A percentile compares a stretch with the other conserved stretches of the same genome.
Conservation (phyloP, 2,888 invertebrate genomes). For the Neelides folsomi region DNA sequence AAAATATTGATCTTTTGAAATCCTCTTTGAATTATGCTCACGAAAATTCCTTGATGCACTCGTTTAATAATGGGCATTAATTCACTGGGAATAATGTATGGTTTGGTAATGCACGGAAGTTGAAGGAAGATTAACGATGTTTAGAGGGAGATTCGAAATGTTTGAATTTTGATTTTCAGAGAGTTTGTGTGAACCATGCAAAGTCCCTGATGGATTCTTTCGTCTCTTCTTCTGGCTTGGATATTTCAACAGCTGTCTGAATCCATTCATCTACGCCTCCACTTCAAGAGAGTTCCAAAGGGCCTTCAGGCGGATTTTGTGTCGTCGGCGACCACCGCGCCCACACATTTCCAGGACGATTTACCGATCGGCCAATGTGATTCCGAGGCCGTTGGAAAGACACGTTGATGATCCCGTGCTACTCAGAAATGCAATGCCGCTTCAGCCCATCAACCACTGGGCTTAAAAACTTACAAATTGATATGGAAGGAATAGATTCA, state of each 20-base stretch:
- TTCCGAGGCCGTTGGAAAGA: slow-evolving; percentile 21
- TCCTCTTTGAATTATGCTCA: too few species aligned
- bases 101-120: too few species aligned
- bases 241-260: slow-evolving; percentile 53
- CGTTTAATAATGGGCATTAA: too few species aligned
- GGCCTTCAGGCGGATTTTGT: slow-evolving; percentile 42
- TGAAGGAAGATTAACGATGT: too few species aligned
- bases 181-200: slow-evolving; percentile 42
- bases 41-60: too few species aligned
- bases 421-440: slow-evolving; percentile 17
- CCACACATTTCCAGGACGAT: slow-evolving; percentile 31
- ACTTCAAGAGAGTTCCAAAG: slow-evolving; percentile 43
- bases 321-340: slow-evolving; percentile 34
- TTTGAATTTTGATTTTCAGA: slow-evolving; percentile 36
- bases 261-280: slow-evolving; percentile 54
- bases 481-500: too few species aligned
- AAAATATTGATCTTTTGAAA: too few species aligned
- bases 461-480: slow-evolving; percentile 13
- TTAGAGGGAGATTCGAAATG: too few species aligned
- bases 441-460: slow-evolving; percentile 21
- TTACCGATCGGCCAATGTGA: slow-evolving; percentile 28
- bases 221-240: slow-evolving; percentile 55
- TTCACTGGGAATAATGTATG: too few species aligned
- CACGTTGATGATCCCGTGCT: slow-evolving; percentile 16
- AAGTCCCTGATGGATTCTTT: slow-evolving; percentile 44